Base-by-base conservation (phyloP, 2,888 invertebrate genomes). In the Melinaea menophilus region DNA sequence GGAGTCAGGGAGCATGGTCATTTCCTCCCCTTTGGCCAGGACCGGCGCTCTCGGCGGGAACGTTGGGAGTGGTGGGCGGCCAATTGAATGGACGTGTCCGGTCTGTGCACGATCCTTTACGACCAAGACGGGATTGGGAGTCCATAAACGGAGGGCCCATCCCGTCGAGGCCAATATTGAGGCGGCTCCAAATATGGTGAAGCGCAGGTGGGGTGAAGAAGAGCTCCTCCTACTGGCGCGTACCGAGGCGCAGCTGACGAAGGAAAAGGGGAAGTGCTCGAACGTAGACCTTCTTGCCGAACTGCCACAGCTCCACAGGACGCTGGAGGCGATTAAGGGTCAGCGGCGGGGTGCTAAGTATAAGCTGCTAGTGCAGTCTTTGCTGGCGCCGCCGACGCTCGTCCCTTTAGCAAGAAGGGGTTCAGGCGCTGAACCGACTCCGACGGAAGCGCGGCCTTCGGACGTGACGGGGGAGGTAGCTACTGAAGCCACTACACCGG, bases 201-300 rank as follows among this genome's bases (percentile, higher is more conserved):
- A 71, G 65, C 66, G 68, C 13, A 65, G 67, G 61, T 69, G 69
- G 72, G 13, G 60, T n/a, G 69, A 66, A 0, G 69, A 70, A 60
- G 67, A 71, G 60, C 34, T 70, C 4, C 61, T 58, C 7, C 59
- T 69, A n/a, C 31, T 69, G 22, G 22, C 22, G 22, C 22, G 22
- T 22, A 22, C 22, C 22, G 22, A 22, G 22, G 22, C 22, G 22
- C 22, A 22, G 22, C 22, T 22, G 22, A 22, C 22, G 22, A 22
- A 22, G 22, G 65, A 61, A n/a, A 57, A 34, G 5, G 67, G 59
- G 22, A 63, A 12, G 41, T 65, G 64, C 22, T 4, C 48, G 33
- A 66, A 68, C 33, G 56, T 22, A 47, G 62, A 66, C 51, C 47
- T 67, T 51, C 41, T 64, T 22, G 22, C 22, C 22, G 22, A 22